Conservation (phyloP, 2,113 vertebrate genomes). For the Panurus biarmicus region DNA sequence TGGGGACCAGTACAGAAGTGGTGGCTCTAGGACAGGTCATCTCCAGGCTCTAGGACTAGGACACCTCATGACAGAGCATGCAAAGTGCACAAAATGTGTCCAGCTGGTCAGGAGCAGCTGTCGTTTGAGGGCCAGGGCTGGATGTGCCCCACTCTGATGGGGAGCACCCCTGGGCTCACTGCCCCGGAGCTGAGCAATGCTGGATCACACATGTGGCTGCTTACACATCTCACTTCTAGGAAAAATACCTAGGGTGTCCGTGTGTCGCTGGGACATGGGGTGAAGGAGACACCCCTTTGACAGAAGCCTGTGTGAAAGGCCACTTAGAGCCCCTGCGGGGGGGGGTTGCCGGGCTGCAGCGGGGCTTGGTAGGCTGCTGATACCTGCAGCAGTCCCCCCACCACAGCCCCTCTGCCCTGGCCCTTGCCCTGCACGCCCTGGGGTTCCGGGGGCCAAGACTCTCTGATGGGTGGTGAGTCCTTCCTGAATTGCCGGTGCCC, state of each 20-base stretch:
- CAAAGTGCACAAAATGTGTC: neutral
- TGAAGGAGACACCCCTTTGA: neutral
- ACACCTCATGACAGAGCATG: neutral
- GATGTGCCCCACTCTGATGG: rapidly evolving
- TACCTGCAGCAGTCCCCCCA: rapidly evolving
- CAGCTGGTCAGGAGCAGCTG: neutral
- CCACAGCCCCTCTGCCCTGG: neutral
- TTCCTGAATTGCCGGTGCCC: neutral
- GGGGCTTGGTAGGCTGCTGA: neutral
- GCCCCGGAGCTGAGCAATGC: neutral
- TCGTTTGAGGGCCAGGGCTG: rapidly evolving
- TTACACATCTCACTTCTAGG: rapidly evolving
- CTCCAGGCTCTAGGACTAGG: neutral
- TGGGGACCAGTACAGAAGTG: rapidly evolving
- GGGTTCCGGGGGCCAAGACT: neutral
- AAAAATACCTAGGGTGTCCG: neutral
- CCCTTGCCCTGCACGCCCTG: too few relatives aligned
- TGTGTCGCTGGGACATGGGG: rapidly evolving
- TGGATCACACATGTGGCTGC: neutral
- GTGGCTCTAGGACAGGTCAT: neutral
- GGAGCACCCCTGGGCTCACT: rapidly evolving
- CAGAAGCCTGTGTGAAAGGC: neutral
- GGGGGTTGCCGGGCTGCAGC: neutral
- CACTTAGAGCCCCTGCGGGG: rapidly evolving
- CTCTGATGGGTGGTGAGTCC: neutral